These are phyloP conservation scores for Synergus japonicus DNA, from an alignment of 2,888 invertebrate genomes.

Conservation along the genomic window DNA sequence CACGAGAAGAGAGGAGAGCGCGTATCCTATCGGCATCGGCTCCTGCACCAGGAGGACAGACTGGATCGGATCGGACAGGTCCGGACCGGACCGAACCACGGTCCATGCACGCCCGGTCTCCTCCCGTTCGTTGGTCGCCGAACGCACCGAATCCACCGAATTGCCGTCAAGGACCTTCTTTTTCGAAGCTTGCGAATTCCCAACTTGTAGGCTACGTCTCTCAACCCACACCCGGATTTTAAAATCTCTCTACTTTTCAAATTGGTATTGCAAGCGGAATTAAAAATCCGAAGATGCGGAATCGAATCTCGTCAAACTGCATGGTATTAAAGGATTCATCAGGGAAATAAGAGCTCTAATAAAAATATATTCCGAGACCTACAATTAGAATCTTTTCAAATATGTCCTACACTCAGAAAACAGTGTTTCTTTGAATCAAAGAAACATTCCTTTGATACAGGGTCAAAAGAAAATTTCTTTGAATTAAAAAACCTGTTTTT, in stretches of 20 bases:
- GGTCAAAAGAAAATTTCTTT: too few species aligned
- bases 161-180: constrained; percentile 32
- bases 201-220: constrained; percentile 19
- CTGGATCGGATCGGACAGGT: constrained; percentile 40
- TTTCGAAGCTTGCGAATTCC: constrained; percentile 35
- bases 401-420: too few species aligned
- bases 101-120: constrained; percentile 38
- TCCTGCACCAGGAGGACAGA: constrained; percentile 57
- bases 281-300: constrained; percentile 22
- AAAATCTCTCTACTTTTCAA: constrained; percentile 28
- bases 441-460: too few species aligned
- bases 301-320: constrained; percentile 8
- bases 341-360: constrained; percentile 1
- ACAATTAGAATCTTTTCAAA: background rate
- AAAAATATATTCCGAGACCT: background rate
- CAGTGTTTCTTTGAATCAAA: too few species aligned
- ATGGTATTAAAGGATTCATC: background rate
- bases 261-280: constrained; percentile 27
- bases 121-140: constrained; percentile 53
- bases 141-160: constrained; percentile 45
- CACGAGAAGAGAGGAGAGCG: constrained; percentile 64
- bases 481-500: too few species aligned
- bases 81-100: constrained; percentile 40
- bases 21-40: constrained; percentile 53
- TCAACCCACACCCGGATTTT: constrained; percentile 10